These are phyloP conservation scores for Hyperopisus bebe DNA, from an alignment of 2,113 vertebrate species.

Conservation along the genomic window DNA sequence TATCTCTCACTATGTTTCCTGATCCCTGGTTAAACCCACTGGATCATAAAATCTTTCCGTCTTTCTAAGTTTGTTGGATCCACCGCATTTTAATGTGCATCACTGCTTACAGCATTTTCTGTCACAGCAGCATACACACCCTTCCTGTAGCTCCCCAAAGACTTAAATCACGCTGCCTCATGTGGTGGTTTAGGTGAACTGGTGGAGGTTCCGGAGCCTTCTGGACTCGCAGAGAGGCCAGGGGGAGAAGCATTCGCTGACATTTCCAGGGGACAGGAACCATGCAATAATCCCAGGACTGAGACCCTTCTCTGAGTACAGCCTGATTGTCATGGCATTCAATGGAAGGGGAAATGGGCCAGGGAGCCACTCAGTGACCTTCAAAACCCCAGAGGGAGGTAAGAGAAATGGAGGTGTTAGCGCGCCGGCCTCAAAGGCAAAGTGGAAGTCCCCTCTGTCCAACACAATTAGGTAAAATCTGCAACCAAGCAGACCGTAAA, in stretches of 20 bases:
- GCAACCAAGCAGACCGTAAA: background rate
- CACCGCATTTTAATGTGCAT: background rate
- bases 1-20: conserved; percentile 3
- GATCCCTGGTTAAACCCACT: conserved; percentile 24
- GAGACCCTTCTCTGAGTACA: conserved; percentile 84
- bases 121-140: background rate
- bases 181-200: conserved; percentile 66
- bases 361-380: conserved; percentile 70
- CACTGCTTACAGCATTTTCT: background rate
- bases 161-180: background rate
- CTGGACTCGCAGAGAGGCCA: conserved; percentile 68
- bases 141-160: background rate
- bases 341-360: conserved; percentile 87
- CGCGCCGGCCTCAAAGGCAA: background rate
- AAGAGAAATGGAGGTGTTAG: conserved; percentile 32
- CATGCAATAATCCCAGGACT: conserved; percentile 72
- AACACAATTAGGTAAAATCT: background rate
- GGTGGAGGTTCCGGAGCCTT: conserved; percentile 81
- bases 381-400: conserved; percentile 97
- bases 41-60: background rate
- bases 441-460: conserved; percentile 27
- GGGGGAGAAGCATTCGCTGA: conserved; percentile 67
- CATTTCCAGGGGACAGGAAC: conserved; percentile 68
- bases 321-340: conserved; percentile 78
- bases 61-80: background rate